Evolutionary conservation across 2,113 vertebrate species (phyloP).

Genomic region (Trematomus loennbergii): DNA sequence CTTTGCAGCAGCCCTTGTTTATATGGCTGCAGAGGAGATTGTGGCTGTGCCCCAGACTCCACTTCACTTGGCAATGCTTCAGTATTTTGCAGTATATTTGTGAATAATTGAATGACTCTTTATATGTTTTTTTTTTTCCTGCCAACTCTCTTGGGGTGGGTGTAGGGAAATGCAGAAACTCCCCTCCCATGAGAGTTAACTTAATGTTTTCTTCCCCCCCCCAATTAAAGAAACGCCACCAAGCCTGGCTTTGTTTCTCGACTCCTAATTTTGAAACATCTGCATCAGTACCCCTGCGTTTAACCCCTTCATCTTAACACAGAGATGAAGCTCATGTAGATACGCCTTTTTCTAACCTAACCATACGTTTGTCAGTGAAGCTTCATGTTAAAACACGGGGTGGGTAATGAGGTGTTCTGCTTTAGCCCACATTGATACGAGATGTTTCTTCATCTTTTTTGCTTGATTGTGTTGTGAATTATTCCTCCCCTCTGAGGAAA

Average conservation of each 20-base stretch:
- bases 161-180: slow-evolving; percentile 70
- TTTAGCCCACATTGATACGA: slow-evolving; percentile 34
- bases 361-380: slow-evolving; percentile 8
- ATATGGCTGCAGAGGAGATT: slow-evolving; percentile 30
- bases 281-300: slow-evolving; percentile 37
- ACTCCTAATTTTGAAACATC: slow-evolving; percentile 57
- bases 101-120: slow-evolving; percentile 79
- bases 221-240: slow-evolving; percentile 75
- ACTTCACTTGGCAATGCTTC: slow-evolving; percentile 60
- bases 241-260: slow-evolving; percentile 60
- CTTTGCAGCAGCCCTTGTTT: slow-evolving; percentile 57
- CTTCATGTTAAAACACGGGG: slow-evolving; percentile 22
- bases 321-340: slow-evolving; percentile 14
- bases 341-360: slow-evolving; percentile 45
- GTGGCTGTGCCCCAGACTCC: slow-evolving; percentile 50
- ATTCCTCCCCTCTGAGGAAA: slow-evolving; percentile 68
- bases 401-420: slow-evolving; percentile 60
- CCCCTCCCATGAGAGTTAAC: slow-evolving; percentile 71
- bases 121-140: slow-evolving; percentile 60
- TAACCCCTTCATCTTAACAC: slow-evolving; percentile 34
- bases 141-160: slow-evolving; percentile 67
- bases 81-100: slow-evolving; percentile 69
- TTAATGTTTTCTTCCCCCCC: slow-evolving; percentile 61
- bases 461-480: slow-evolving; percentile 70
- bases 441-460: slow-evolving; percentile 52